A percentile compares a stretch with the other conserved stretches of the same genome.
Evolutionary conservation across 2,888 invertebrate species (phyloP).

Genomic region (Himalopsyche anomala): DNA sequence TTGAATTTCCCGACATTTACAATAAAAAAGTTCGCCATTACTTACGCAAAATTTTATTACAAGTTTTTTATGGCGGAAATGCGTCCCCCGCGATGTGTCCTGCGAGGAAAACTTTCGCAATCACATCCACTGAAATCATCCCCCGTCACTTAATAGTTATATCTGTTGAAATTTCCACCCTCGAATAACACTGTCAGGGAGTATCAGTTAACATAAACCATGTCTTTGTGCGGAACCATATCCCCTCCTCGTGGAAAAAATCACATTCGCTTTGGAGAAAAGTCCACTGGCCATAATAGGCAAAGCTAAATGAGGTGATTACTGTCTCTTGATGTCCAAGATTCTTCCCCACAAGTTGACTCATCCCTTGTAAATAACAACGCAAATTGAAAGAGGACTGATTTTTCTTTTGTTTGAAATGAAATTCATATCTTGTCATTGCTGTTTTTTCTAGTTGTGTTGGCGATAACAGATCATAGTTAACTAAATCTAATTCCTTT

Average conservation of each 20-base stretch:
- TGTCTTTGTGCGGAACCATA: conserved; percentile 43
- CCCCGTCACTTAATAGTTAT: conserved; percentile 48
- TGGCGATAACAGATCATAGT: too few species aligned
- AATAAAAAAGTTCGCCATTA: conserved; percentile 16
- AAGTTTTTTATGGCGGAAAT: conserved; percentile 51
- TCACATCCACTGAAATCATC: conserved; percentile 41
- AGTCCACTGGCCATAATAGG: conserved; percentile 53
- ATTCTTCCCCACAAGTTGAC: conserved; percentile 54
- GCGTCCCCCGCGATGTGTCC: conserved; percentile 27
- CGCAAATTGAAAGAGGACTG: conserved; percentile 35
- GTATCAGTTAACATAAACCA: conserved; percentile 61
- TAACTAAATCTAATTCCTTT: too few species aligned
- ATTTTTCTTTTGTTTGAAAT: conserved; percentile 19
- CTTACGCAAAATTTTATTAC: conserved; percentile 55
- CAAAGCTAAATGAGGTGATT: conserved; percentile 62
- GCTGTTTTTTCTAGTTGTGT: too few species aligned
- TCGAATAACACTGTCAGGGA: conserved; percentile 46
- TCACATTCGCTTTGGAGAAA: conserved; percentile 49
- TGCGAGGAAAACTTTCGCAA: conserved; percentile 44
- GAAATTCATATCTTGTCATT: neutral
- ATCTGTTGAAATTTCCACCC: conserved; percentile 53
- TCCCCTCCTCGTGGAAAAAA: conserved; percentile 48
- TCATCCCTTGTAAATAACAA: conserved; percentile 54
- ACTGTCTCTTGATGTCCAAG: conserved; percentile 60
- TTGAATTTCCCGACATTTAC: neutral